These are phyloP conservation scores for Trichogramma dendrolimi DNA, from an alignment of 2,888 invertebrate genomes.

Conservation along the genomic window DNA sequence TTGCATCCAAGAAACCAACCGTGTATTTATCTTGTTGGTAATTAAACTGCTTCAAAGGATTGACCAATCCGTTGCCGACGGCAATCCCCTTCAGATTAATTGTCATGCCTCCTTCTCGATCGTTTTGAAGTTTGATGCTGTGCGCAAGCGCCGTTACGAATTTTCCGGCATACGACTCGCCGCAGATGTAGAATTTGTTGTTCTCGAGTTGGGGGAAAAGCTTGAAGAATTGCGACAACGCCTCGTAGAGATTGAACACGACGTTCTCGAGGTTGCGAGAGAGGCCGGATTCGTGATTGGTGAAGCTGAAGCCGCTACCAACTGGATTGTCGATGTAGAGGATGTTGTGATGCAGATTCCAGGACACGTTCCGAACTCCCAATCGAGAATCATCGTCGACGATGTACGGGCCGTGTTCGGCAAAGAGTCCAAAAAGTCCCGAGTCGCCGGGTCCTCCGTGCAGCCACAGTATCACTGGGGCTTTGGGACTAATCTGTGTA, in stretches of 20 bases:
- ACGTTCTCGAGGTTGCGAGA: slow-evolving; percentile 75
- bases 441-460: slow-evolving; percentile 53
- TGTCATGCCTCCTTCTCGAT: slow-evolving; percentile 55
- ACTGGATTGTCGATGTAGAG: slow-evolving; percentile 92
- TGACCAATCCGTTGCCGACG: slow-evolving; percentile 73
- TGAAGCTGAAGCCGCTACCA: slow-evolving; percentile 88
- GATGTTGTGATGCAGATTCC: slow-evolving; percentile 59
- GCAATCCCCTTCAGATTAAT: slow-evolving; percentile 70
- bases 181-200: slow-evolving; percentile 75
- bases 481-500: background rate
- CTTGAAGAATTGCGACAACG: slow-evolving; percentile 75
- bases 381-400: slow-evolving; percentile 50
- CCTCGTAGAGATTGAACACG: slow-evolving; percentile 72
- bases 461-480: slow-evolving; percentile 61
- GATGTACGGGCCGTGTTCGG: slow-evolving; percentile 66
- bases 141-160: slow-evolving; percentile 74
- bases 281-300: slow-evolving; percentile 70
- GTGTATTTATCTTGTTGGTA: slow-evolving; percentile 77
- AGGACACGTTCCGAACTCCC: slow-evolving; percentile 66
- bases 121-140: slow-evolving; percentile 65
- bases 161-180: slow-evolving; percentile 81
- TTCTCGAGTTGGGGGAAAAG: slow-evolving; percentile 69
- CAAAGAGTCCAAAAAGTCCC: slow-evolving; percentile 54
- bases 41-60: slow-evolving; percentile 68
- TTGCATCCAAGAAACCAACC: slow-evolving; percentile 66